phyloP scores from a whole-genome alignment of 2,888 invertebrate genomes.

The Temnothorax ravouxi region DNA sequence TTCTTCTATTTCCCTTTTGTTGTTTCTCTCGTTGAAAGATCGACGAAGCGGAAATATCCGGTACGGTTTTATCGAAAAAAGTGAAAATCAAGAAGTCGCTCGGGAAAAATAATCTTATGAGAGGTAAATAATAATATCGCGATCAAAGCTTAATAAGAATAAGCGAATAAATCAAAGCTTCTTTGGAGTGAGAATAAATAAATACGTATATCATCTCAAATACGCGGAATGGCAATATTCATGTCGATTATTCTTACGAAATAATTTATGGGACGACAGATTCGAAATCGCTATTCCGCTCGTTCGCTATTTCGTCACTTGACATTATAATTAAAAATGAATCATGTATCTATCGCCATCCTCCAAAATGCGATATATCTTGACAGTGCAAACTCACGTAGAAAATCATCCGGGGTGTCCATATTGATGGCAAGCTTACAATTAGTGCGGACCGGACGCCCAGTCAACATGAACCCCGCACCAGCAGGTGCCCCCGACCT shows the following conservation, averaged over 20 bases:
- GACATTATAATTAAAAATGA: neutral
- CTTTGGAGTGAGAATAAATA: neutral
- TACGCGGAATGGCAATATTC: neutral
- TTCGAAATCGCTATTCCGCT: neutral
- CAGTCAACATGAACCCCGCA: constrained; percentile 93
- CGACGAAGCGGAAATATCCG: neutral
- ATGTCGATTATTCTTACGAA: neutral
- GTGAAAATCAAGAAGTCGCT: neutral
- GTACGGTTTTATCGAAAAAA: neutral
- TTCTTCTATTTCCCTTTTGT: neutral
- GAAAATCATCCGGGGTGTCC: constrained; percentile 90
- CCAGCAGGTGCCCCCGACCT: constrained; percentile 93
- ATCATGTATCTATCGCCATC: neutral
- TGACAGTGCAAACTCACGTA: neutral
- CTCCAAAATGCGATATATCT: neutral
- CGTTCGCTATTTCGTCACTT: neutral
- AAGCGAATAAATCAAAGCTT: neutral
- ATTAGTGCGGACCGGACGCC: constrained; percentile 96
- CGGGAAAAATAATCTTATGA: neutral
- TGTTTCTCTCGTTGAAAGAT: neutral
- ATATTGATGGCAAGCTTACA: constrained; percentile 98
- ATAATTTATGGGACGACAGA: neutral
- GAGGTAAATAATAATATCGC: neutral
- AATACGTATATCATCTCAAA: neutral
- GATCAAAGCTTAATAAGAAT: neutral